These are phyloP conservation scores for Doris montereyensis DNA, from an alignment of 2,888 invertebrate species.

Conservation along the genomic window DNA sequence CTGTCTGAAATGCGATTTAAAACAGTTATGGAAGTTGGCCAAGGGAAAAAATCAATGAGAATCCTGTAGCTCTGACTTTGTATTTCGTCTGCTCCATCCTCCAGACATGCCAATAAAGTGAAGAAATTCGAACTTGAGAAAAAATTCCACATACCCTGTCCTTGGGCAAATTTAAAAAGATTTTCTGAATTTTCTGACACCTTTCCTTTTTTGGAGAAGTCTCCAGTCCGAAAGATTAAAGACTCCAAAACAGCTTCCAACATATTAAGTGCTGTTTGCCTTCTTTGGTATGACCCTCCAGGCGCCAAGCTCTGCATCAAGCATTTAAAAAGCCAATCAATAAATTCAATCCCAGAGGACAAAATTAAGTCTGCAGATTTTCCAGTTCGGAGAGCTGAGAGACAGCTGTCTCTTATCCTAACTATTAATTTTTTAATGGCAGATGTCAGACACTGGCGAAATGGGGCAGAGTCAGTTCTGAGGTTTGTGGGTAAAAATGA, in stretches of 20 bases:
- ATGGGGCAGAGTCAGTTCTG: conserved; percentile 70
- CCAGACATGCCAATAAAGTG: conserved; percentile 56
- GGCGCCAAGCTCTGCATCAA: conserved; percentile 75
- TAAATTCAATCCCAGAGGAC: conserved; percentile 63
- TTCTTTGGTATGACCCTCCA: conserved; percentile 82
- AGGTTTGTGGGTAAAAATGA: conserved; percentile 64
- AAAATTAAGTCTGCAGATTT: conserved; percentile 7
- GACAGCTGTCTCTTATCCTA: conserved; percentile 67
- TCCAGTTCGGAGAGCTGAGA: conserved; percentile 50
- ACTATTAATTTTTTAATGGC: conserved; percentile 62
- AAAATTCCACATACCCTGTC: conserved; percentile 56
- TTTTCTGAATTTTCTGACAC: conserved; percentile 56
- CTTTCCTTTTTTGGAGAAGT: conserved; percentile 52
- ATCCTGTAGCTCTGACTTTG: conserved; percentile 38
- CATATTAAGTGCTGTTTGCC: conserved; percentile 63
- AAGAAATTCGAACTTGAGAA: conserved; percentile 50
- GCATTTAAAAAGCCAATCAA: conserved; percentile 75
- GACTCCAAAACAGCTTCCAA: conserved; percentile 42
- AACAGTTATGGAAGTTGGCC: conserved; percentile 4
- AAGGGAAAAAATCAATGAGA: conserved; percentile 20
- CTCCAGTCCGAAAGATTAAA: conserved; percentile 33
- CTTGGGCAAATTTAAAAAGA: conserved; percentile 52
- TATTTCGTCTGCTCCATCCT: conserved; percentile 65
- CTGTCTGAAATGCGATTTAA: too few relatives aligned
- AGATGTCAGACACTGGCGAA: conserved; percentile 67